Conservation (phyloP, 2,888 invertebrate genomes). For the Anoplius nigerrimus region DNA sequence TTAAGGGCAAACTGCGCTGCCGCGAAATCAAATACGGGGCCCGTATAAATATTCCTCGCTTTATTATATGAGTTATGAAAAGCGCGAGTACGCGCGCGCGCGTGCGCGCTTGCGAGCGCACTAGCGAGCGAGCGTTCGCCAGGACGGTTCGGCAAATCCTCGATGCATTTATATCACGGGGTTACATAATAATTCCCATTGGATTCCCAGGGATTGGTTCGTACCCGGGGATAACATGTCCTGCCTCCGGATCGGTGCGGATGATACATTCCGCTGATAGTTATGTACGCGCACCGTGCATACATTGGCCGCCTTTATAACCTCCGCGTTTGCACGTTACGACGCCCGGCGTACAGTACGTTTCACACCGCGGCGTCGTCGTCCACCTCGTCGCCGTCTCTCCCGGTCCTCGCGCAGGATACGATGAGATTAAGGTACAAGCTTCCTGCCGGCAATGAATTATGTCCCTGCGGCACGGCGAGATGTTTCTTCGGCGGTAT, state of each 20-base stretch:
- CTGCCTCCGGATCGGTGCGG: slow-evolving; percentile 44
- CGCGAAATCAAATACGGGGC: too few relatives aligned
- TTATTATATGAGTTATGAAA: slow-evolving; percentile 16
- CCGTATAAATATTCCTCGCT: too few relatives aligned
- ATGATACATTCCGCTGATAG: slow-evolving; percentile 63
- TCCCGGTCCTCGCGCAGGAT: slow-evolving; percentile 29
- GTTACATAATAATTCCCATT: slow-evolving; percentile 64
- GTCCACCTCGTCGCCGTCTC: slow-evolving; percentile 12
- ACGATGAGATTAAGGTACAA: slow-evolving; percentile 65
- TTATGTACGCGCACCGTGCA: slow-evolving; percentile 48
- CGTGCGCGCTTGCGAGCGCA: too few relatives aligned
- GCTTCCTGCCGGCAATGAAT: slow-evolving; percentile 65
- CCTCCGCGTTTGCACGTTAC: slow-evolving; percentile 48
- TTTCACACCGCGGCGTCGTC: slow-evolving; percentile 43
- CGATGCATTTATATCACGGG: slow-evolving; percentile 55
- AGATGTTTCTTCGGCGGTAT: slow-evolving; percentile 60
- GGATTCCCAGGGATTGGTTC: slow-evolving; percentile 57
- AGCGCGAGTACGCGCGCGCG: too few relatives aligned
- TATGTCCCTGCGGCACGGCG: slow-evolving; percentile 52
- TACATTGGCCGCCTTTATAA: slow-evolving; percentile 52
- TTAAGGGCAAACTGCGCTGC: too few relatives aligned
- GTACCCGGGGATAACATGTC: slow-evolving; percentile 56
- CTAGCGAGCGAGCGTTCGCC: slow-evolving; percentile 2
- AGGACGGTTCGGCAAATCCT: slow-evolving; percentile 43
- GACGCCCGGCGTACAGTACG: slow-evolving; percentile 45